Base-by-base conservation (phyloP, 2,888 invertebrate species). In the Anagyrus pseudococci region DNA sequence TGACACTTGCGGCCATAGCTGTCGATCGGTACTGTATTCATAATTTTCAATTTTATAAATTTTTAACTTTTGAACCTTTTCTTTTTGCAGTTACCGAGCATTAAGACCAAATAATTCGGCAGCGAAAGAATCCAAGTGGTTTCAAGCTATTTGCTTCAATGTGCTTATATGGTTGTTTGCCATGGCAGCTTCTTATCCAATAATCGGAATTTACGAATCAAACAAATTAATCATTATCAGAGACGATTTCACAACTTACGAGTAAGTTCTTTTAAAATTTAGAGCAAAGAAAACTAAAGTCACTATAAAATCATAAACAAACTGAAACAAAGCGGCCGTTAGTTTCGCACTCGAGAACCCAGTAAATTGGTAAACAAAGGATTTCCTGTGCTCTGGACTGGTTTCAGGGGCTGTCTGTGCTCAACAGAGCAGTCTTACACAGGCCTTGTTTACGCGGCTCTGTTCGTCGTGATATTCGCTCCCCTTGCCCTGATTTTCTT, bases 11-110 rank as follows among this genome's bases (percentile, higher is more conserved):
- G 13, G 81, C 82, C 17, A 84, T 87, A 20, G 86, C 86, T 2
- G 66, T 86, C 54, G 86, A 87, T 71, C 81, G 86, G 53, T 87
- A 86, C 67, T 77, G 81, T 84, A 82, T 43, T 81, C 84, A 1
- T 49, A 37, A 54, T 1, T 54, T 41, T 13, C 17, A 13, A 25
- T 8, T 44, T 49, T 41, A 48, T 15, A n/a, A n/a, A n/a, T n/a
- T n/a, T n/a, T n/a, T n/a, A n/a, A n/a, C n/a, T n/a, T n/a, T n/a
- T n/a, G n/a, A n/a, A n/a, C n/a, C n/a, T n/a, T n/a, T n/a, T n/a
- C n/a, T n/a, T 6, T 49, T 49, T 41, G 4, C 37, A 60, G 60
- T 23, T 60, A 60, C 23, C 54, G 49, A 49, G 72, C 74, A 2
- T 67, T 75, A 25, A 72, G 67, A 49, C 69, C 72, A 6, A 72